Base-by-base conservation (phyloP, 2,888 invertebrate species). In the Halictus quadricinctus region DNA sequence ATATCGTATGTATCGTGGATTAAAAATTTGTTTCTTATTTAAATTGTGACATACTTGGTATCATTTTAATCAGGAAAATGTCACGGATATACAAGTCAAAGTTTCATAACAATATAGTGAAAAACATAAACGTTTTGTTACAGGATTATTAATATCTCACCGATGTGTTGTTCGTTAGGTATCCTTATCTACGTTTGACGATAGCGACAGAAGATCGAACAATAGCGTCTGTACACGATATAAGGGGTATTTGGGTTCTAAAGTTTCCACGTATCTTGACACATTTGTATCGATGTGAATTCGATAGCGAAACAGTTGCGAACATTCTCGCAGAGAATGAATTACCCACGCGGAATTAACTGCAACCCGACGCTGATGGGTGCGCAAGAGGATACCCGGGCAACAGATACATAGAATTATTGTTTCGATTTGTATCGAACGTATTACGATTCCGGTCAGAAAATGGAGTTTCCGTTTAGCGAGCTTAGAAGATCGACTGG, bases 381-480 rank as follows among this genome's bases (percentile, higher is more conserved):
- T 43, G 21, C 41, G 12, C 21, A 10, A 54, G 54, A 43, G 36
- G 43, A 43, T 69, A 36, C 5, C 10, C 50, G 10, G 36, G 66
- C 2, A 66, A 66, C 36, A 36, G 66, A 60, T 60, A 60, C 25
- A 13, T 60, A 25, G 21, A 18, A 69, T 46, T 72, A 73, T 46
- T 76, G 73, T 79, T 76, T 73, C 69, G 46, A 76, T 81, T 64
- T 73, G 66, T 79, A 50, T 79, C 50, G 60, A 54, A 29, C 29
- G 64, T 64, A 78, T 83, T 75, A 78, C 64, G 70, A 84, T 82
- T 84, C 75, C 54, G 64, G 69, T 46, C 72, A 79, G 84, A 79
- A 75, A 72, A 82, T 58, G 41, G 54, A 70, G 64, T 72, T 83
- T 72, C 78, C 73, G 36, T 84, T 77, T 77, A 60, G 64, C 21